Conservation (phyloP, 92 coral and sea anemone genomes). For the Palythoa heliodiscus region DNA sequence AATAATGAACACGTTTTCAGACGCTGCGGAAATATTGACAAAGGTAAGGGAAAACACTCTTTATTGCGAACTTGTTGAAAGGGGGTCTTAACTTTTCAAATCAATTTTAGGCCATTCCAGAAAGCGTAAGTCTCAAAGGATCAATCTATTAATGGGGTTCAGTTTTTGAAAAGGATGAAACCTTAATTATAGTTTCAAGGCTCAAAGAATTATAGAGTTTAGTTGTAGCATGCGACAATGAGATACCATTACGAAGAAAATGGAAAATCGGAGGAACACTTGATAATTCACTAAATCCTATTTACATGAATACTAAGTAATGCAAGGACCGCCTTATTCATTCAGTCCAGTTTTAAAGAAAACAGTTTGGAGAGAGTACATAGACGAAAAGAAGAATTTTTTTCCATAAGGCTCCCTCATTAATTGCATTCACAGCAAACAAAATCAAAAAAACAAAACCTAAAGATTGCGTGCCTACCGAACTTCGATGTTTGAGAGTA, state of each 20-base stretch:
- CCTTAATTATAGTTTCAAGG: neutral
- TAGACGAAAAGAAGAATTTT: neutral
- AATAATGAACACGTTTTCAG: conserved; percentile 16
- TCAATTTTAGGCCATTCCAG: neutral
- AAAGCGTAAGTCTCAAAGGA: too few species aligned
- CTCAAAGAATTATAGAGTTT: neutral
- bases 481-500: neutral
- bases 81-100: neutral
- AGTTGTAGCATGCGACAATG: neutral
- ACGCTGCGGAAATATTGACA: conserved; percentile 35
- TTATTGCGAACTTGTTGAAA: neutral
- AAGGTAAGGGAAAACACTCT: neutral
- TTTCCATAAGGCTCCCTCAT: neutral
- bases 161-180: neutral
- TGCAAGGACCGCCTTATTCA: neutral
- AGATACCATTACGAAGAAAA: neutral
- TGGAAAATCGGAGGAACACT: neutral
- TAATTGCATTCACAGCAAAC: neutral
- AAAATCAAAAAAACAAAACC: neutral
- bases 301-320: neutral
- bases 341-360: neutral
- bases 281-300: neutral
- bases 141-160: neutral
- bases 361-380: neutral
- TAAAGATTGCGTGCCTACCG: conserved; percentile 27